Conservation (phyloP, 2,113 vertebrate species). For the Theropithecus gelada region DNA sequence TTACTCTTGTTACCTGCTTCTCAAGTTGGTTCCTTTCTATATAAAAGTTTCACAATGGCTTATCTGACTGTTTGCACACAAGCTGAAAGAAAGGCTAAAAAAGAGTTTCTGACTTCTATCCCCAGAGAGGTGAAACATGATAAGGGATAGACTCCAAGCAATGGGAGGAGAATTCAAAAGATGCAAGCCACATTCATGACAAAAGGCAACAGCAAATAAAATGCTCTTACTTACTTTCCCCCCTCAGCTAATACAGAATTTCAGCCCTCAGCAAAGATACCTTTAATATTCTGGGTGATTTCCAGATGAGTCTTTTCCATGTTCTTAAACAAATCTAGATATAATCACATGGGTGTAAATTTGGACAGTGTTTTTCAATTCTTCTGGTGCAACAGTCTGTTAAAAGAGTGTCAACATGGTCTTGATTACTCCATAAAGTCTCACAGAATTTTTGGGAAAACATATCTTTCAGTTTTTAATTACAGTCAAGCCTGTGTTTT, state of each 20-base stretch:
- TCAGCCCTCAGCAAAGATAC: background rate
- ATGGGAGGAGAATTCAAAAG: background rate
- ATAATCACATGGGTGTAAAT: background rate
- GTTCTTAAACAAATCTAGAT: background rate
- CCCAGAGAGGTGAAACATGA: background rate
- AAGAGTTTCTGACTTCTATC: background rate
- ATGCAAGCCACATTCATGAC: background rate
- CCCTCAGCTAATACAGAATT: background rate
- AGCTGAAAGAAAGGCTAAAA: background rate
- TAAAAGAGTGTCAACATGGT: background rate
- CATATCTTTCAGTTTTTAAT: background rate
- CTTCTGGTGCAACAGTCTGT: background rate
- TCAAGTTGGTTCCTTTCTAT: background rate
- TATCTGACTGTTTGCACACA: background rate
- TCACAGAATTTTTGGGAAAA: slow-evolving; percentile 8
- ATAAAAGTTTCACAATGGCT: background rate
- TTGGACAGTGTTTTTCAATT: background rate
- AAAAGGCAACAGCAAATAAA: background rate
- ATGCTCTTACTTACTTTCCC: background rate
- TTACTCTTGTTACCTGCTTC: background rate
- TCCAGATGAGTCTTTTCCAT: background rate
- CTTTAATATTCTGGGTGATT: background rate
- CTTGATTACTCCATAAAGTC: background rate
- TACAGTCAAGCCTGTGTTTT: background rate
- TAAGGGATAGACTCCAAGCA: background rate